Evolutionary conservation across 2,797 vertebrate species (phyloP), one percentile per base, ranked within the genome.

Genomic region (Hozukius guyotensis): DNA sequence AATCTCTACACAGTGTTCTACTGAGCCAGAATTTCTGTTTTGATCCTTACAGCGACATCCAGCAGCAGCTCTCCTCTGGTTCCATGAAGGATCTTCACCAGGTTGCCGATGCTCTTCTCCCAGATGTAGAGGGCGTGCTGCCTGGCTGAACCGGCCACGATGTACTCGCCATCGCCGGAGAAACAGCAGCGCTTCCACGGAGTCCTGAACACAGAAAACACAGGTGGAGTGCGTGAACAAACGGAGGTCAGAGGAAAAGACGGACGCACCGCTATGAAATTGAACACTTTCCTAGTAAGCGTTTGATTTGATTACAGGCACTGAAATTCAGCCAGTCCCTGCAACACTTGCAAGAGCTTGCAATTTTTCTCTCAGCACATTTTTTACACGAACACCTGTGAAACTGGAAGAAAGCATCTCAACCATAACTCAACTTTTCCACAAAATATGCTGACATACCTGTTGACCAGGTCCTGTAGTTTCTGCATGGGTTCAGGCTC

Each of bases 171-270:
- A 2, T 99, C 98, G 5, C 98, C 98, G 0, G 98, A 99, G 90
- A 99, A 99, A 83, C 98, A 99, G 84, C 98, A 99, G 52, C 98
- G 99, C 87, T 99, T 99, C 98, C 98, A 99, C 0, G 98, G 98
- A 4, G 98, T 99, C 87, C 96, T 96, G 77, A 38, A 31, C 4
- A 27, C 16, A 53, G 77, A 20, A 36, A 38, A n/a, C 22, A 60
- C 9, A 27, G 12, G 13, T 2, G 7, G 12, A 52, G 20, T 14
- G 32, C 34, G 25, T 38, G 9, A 77, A 25, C 32, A 29, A 18
- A 62, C 1, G 1, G 16, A 31, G 20, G 16, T 6, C 9, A 42
- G 12, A 57, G 10, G 9, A 24, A 11, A 49, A 14, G 14, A 24
- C 7, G 1, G 14, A 64, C 6, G 4, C 32, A 5, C 4, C 27